These are phyloP conservation scores for Athrips mouffetella DNA, from an alignment of 2,888 invertebrate species.

Conservation along the genomic window DNA sequence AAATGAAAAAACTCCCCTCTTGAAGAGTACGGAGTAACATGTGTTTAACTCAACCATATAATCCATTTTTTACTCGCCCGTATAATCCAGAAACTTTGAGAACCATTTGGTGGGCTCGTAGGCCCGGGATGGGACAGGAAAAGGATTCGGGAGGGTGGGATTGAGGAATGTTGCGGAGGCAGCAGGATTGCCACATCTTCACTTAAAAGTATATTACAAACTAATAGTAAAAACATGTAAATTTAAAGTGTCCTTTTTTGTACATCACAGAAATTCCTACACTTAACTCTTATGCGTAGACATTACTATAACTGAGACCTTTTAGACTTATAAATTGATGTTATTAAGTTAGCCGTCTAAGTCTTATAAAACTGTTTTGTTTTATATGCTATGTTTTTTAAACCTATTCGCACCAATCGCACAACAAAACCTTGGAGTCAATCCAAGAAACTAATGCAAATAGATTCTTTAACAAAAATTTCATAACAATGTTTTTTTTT, in stretches of 20 bases:
- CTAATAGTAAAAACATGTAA: conserved; percentile 78
- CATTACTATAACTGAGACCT: conserved; percentile 12
- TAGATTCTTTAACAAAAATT: no score
- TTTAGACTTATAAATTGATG: neutral
- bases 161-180: conserved; percentile 9
- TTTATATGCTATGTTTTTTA: no score
- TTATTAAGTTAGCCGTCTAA: neutral
- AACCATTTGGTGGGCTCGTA: conserved; percentile 7
- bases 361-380: neutral
- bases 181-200: conserved; percentile 48
- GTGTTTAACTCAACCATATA: conserved; percentile 7
- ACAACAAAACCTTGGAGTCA: no score
- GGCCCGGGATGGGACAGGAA: conserved; percentile 6
- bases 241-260: conserved; percentile 74
- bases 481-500: no score
- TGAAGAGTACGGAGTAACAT: conserved; percentile 35
- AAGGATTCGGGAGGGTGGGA: conserved; percentile 7
- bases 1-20: conserved; percentile 33
- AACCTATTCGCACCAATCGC: no score
- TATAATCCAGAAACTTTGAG: conserved; percentile 12
- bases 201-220: conserved; percentile 74
- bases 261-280: conserved; percentile 75
- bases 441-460: no score
- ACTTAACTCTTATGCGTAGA: conserved; percentile 12
- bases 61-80: neutral